Conservation (phyloP, 2,888 invertebrate species). For the Napeogenes sylphis region DNA sequence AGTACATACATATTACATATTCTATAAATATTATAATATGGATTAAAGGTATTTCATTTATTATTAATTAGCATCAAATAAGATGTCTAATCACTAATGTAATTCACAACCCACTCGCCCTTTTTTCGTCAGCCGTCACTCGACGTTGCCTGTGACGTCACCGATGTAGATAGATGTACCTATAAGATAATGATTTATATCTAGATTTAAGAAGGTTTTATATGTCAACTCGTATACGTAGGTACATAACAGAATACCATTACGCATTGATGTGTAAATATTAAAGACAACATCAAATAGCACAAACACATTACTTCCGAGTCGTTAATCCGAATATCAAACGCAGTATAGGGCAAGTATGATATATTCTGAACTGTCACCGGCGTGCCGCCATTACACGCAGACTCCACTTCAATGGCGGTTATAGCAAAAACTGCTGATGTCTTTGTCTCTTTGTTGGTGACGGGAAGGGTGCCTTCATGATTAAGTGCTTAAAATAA, state of each 20-base stretch:
- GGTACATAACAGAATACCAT: neutral
- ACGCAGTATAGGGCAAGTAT: constrained; percentile 40
- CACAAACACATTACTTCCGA: constrained; percentile 37
- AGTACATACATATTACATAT: no score
- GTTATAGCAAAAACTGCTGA: constrained; percentile 43
- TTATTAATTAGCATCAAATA: constrained; percentile 10
- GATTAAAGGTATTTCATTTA: constrained; percentile 3
- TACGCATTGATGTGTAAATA: constrained; percentile 3
- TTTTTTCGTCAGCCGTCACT: neutral
- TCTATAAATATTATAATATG: no score
- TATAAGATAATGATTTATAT: no score
- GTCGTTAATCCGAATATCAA: constrained; percentile 50
- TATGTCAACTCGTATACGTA: no score
- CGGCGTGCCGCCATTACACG: constrained; percentile 43
- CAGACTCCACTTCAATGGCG: constrained; percentile 40
- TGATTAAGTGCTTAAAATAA: constrained; percentile 18
- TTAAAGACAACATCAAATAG: neutral
- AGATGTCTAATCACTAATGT: neutral
- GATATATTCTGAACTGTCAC: constrained; percentile 40
- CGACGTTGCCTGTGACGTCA: no score
- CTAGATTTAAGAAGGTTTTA: no score
- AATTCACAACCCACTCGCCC: neutral
- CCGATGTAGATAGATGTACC: no score
- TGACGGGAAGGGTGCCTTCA: constrained; percentile 32
- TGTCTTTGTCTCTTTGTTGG: constrained; percentile 43